phyloP scores from a whole-genome alignment of 2,888 invertebrate genomes.

The Stenoptilia bipunctidactyla region DNA sequence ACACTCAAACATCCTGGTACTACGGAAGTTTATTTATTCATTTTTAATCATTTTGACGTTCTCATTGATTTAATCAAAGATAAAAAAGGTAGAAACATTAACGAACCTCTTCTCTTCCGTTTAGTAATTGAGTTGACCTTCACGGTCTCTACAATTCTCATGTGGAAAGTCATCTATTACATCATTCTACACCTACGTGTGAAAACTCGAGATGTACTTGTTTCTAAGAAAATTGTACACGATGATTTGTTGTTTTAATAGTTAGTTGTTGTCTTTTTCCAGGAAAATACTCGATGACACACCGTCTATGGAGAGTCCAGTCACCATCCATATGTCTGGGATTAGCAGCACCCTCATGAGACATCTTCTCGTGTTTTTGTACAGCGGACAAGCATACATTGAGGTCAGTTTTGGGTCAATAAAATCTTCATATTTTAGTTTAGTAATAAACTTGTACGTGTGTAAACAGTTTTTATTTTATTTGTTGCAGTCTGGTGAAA shows the following conservation, averaged over 20 bases:
- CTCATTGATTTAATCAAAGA: no score
- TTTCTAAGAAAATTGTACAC: no score
- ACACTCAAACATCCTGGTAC: no score
- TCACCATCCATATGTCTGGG: conserved; percentile 88
- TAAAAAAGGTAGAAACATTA: no score
- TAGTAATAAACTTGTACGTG: conserved; percentile 5
- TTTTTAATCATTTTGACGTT: no score
- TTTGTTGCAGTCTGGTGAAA: conserved; percentile 77
- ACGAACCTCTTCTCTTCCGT: neutral
- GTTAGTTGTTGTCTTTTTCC: conserved; percentile 22
- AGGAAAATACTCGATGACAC: conserved; percentile 81
- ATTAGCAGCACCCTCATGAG: conserved; percentile 84
- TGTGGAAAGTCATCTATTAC: no score
- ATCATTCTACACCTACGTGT: no score
- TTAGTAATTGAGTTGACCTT: neutral
- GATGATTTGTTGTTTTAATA: no score
- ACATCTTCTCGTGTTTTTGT: conserved; percentile 86
- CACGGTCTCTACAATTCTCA: neutral
- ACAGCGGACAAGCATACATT: conserved; percentile 87
- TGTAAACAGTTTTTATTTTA: conserved; percentile 13
- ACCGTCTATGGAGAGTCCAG: conserved; percentile 77
- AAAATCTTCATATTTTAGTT: neutral
- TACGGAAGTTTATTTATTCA: no score
- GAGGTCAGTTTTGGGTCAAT: conserved; percentile 64
- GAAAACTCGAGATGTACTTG: no score